A percentile compares a stretch with the other conserved stretches of the same genome.
Evolutionary conservation across 2,797 vertebrate genomes (phyloP).

Genomic region (Phoeniculus purpureus): DNA sequence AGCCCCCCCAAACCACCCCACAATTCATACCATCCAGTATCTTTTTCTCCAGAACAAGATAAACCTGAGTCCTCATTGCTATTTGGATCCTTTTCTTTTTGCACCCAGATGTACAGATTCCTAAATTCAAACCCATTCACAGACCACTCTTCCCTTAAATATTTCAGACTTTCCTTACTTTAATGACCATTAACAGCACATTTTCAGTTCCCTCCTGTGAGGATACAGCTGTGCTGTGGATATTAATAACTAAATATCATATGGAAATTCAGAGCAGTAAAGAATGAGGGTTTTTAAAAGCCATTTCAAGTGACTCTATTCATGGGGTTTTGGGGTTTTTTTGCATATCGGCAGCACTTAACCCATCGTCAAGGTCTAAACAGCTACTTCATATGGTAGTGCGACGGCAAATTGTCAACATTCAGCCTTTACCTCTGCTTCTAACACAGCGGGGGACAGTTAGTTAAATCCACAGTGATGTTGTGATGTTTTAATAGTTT

Average conservation of each 20-base stretch:
- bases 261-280: background rate
- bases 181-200: background rate
- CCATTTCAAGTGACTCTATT: background rate
- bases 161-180: background rate
- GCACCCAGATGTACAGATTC: background rate
- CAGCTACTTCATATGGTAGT: background rate
- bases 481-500: constrained; percentile 8
- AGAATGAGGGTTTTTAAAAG: background rate
- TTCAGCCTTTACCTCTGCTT: constrained; percentile 6
- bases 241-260: constrained; percentile 10
- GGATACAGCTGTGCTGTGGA: constrained; percentile 12
- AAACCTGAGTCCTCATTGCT: background rate
- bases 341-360: constrained; percentile 19
- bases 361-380: background rate
- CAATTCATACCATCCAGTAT: accelerated
- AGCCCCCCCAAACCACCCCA: too few species aligned
- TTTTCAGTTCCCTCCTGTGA: constrained; percentile 8
- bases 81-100: background rate
- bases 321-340: background rate
- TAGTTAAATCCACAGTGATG: background rate
- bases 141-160: background rate
- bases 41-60: background rate
- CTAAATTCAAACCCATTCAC: background rate
- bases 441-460: background rate
- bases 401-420: constrained; percentile 26